Evolutionary conservation across 2,888 invertebrate genomes (phyloP), one percentile per base, ranked within the genome.

Genomic region (Protonemura montana): DNA sequence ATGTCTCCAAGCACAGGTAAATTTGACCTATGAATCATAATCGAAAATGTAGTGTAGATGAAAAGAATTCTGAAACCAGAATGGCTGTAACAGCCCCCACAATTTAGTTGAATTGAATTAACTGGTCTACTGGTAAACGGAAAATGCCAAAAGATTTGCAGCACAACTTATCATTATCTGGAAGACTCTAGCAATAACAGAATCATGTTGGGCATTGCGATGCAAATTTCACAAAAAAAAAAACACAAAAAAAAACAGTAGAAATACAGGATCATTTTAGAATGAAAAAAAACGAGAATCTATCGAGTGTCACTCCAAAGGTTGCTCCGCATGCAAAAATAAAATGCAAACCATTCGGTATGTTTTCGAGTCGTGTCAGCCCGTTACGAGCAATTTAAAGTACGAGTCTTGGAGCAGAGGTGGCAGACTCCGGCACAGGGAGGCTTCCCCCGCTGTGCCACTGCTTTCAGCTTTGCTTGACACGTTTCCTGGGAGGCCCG

Each of bases 401-500:
- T 28, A 26, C 26, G 10, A 78, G 78, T 13, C 78, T 13, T 7
- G 78, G 78, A 26, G 78, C 26, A 26, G 78, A 28, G 78, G 27
- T n/a, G 78, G 42, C 42, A 35, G 35, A 41, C n/a, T 83, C 82
- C 1, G 25, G 82, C 25, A 26, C 13, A 2, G 59, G 59, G 16
- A 84, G n/a, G 59, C 25, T 59, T 26, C 84, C 76, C 59, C 76
- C 76, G 42, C 76, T 59, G 16, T 59, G 84, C 84, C 84, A 84
- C 86, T 88, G 92, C 91, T 92, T 94, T 95, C 95, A 95, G 94
- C 95, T 95, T 92, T 95, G 95, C 93, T 97, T 97, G 89, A 97
- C 95, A 89, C 97, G 95, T 91, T 99, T 99, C 90, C 98, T 94
- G 88, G 99, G 99, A 90, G 99, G 99, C 90, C 99, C 99, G 92